Conservation (phyloP, 1,140 invertebrate species). For the Rhagoletis zephyria region DNA sequence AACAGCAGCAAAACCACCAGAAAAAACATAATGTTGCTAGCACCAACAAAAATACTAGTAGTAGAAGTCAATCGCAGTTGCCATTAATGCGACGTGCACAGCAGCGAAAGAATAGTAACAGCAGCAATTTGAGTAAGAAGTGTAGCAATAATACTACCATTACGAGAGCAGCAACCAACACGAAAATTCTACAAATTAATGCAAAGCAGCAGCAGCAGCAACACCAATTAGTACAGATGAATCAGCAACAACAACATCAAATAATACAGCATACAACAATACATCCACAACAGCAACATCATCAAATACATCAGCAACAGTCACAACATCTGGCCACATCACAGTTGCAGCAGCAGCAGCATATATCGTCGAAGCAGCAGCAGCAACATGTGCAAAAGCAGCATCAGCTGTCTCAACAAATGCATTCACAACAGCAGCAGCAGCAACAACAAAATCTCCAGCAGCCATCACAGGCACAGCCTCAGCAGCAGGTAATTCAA, state of each 20-base stretch:
- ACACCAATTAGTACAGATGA: constrained; percentile 34
- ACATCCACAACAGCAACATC: constrained; percentile 60
- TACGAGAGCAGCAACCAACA: constrained; percentile 30
- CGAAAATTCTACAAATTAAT: constrained; percentile 10
- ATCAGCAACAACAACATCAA: constrained; percentile 62
- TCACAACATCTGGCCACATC: constrained; percentile 59
- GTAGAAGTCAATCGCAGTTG: constrained; percentile 27
- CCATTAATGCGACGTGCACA: constrained; percentile 20
- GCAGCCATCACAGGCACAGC: not conserved
- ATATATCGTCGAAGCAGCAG: constrained; percentile 4
- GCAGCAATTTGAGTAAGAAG: constrained; percentile 5
- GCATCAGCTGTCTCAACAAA: constrained; percentile 52
- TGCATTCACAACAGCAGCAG: constrained; percentile 55
- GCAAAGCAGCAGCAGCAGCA: constrained; percentile 44
- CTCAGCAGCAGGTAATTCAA: constrained; percentile 54
- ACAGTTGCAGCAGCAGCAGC: constrained; percentile 58
- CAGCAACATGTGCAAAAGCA: constrained; percentile 60
- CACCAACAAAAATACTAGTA: constrained; percentile 1
- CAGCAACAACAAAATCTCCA: constrained; percentile 55
- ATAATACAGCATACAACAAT: constrained; percentile 65
- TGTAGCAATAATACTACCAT: constrained; percentile 33
- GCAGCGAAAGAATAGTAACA: constrained; percentile 45
- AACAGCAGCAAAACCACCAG: not conserved
- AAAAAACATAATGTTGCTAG: not conserved
- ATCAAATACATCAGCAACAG: constrained; percentile 56